Evolutionary conservation across 2,113 vertebrate genomes (phyloP).

Genomic region (Elephas maximus): DNA sequence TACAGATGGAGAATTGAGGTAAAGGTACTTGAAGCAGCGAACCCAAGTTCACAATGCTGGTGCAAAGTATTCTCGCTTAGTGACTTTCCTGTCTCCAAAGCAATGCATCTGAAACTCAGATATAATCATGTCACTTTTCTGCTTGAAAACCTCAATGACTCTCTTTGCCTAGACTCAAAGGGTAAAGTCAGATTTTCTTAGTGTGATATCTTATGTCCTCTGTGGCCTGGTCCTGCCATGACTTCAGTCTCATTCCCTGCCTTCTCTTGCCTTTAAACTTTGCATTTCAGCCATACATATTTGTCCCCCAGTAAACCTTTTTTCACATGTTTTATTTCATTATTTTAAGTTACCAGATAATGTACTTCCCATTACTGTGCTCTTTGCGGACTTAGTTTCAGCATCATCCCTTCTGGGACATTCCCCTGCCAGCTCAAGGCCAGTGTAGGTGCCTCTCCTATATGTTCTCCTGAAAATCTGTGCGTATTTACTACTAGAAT

Average conservation of each 20-base stretch:
- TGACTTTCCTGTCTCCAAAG: neutral
- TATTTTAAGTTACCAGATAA: neutral
- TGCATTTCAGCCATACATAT: neutral
- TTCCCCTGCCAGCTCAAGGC: neutral
- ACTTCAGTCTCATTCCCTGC: neutral
- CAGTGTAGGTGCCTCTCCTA: neutral
- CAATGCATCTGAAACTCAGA: neutral
- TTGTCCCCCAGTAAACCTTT: neutral
- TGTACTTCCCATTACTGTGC: neutral
- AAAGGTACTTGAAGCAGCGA: neutral
- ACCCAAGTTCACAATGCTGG: neutral
- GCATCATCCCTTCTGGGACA: neutral
- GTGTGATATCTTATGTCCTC: neutral
- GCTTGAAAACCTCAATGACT: neutral
- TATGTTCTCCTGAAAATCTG: neutral
- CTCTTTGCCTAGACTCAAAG: neutral
- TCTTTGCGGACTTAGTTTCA: neutral
- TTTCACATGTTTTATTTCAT: neutral
- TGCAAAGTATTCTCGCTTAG: neutral
- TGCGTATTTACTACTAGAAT: neutral
- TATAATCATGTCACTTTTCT: neutral
- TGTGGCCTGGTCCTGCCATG: neutral
- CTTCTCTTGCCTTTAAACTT: neutral
- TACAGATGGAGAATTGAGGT: neutral
- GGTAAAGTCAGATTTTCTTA: neutral